Base-by-base conservation (phyloP, 2,113 vertebrate species). In the Speoplatyrhinus poulsoni region DNA sequence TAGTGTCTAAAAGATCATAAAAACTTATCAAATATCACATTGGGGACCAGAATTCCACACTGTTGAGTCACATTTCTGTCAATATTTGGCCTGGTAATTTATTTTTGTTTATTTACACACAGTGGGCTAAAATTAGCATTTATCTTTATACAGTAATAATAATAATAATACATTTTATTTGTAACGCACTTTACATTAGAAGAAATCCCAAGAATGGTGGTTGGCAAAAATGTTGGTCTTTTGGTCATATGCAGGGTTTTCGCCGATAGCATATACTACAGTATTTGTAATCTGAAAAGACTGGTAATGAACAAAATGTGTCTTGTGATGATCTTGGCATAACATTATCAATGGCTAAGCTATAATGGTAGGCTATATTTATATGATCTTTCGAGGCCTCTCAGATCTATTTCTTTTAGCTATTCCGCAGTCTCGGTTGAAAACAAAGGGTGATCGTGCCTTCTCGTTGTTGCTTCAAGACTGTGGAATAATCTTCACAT, bases 1-100 rank as follows among this genome's bases (percentile, higher is more conserved):
- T 26, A 41, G 36, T 41, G 36, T 41, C 46, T 76, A 57, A 73
- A 82, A 73, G 62, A 57, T 65, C 63, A 88, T 86, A 79, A 84
- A 77, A 71, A 63, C 33, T 2, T 6, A 82, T 78, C 70, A 89
- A 85, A 90, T 88, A 77, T 87, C 73, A 72, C 82, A 78, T 32
- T 67, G 70, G 62, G 10, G 53, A 62, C 75, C 68, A 78, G 85
- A 90, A 92, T 91, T 48, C 86, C 4, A 72, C 85, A 47, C 0
- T 60, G 15, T 3, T 57, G 50, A 82, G 83, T n/a, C n/a, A 17
- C 17, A 64, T 61, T 66, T 61, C 53, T 48, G 63, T 53, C 47
- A 26, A 58, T 46, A 62, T 62, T 6, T 52, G 19, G 3, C 8
- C 0, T 4, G 8, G 46, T 60, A 50, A 9, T 50, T 41, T 41